A percentile compares a stretch with the other conserved stretches of the same genome.
These are phyloP conservation scores for Bovichtus diacanthus DNA, from an alignment of 2,797 vertebrate species.

Conservation along the genomic window DNA sequence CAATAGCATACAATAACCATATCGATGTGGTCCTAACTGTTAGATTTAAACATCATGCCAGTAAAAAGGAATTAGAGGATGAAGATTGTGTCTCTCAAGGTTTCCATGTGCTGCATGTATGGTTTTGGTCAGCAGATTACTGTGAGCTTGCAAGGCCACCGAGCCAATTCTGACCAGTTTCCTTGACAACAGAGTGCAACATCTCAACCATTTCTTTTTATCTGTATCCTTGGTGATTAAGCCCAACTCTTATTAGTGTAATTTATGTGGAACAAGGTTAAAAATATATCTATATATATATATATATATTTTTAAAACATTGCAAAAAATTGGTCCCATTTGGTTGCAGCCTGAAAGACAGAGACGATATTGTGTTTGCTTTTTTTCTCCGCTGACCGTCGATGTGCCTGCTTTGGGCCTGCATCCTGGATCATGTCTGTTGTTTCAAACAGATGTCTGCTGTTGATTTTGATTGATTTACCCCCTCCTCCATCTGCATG, in stretches of 20 bases:
- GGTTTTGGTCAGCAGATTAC: slow-evolving; percentile 42
- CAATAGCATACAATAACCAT: neutral
- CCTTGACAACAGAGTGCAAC: slow-evolving; percentile 79
- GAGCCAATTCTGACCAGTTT: slow-evolving; percentile 62
- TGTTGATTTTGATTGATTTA: slow-evolving; percentile 76
- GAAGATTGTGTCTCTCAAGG: slow-evolving; percentile 6
- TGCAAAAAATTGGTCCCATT: slow-evolving; percentile 29
- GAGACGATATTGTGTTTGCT: slow-evolving; percentile 26
- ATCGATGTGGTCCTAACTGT: neutral
- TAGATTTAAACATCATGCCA: neutral
- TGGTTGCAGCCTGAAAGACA: slow-evolving; percentile 27
- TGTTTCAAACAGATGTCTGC: slow-evolving; percentile 73
- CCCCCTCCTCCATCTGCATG: slow-evolving; percentile 47
- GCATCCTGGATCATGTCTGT: slow-evolving; percentile 63
- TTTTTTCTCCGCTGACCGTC: slow-evolving; percentile 55
- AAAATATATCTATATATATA: too few relatives aligned
- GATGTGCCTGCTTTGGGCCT: slow-evolving; percentile 44
- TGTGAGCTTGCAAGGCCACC: slow-evolving; percentile 50
- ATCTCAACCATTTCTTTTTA: slow-evolving; percentile 58
- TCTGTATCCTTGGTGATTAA: slow-evolving; percentile 70
- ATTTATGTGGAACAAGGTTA: slow-evolving; percentile 55
- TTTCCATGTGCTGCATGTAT: slow-evolving; percentile 18
- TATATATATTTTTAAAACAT: too few relatives aligned
- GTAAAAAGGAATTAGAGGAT: neutral
- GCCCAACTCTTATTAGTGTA: slow-evolving; percentile 52